Evolutionary conservation across 2,888 invertebrate genomes (phyloP).

Genomic region (Oscheius onirici): DNA sequence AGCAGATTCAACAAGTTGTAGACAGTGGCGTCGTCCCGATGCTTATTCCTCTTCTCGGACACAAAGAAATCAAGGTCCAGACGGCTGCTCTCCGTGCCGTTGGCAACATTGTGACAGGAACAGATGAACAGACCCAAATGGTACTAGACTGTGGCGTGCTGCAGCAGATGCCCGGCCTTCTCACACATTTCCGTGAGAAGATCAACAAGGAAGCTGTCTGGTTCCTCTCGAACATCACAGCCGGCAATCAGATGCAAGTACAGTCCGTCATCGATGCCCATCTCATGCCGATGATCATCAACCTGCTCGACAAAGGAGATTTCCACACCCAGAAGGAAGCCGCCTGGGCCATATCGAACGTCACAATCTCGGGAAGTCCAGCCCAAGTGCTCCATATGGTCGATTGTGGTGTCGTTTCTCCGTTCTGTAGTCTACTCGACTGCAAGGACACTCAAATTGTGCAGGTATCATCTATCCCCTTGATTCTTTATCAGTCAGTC

Average conservation of each 20-base stretch:
- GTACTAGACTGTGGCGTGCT: conserved; percentile 95
- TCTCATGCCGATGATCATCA: conserved; percentile 91
- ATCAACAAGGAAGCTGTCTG: conserved; percentile 84
- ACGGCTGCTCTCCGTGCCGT: conserved; percentile 94
- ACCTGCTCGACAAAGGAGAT: conserved; percentile 86
- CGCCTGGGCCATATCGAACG: conserved; percentile 98
- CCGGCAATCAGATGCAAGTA: conserved; percentile 95
- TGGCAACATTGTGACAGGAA: conserved; percentile 96
- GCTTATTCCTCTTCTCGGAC: conserved; percentile 92
- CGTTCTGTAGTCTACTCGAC: conserved; percentile 91
- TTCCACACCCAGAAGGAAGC: conserved; percentile 99
- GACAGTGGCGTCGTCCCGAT: conserved; percentile 85
- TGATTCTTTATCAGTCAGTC: no score
- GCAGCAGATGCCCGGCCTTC: conserved; percentile 88
- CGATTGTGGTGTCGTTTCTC: conserved; percentile 90
- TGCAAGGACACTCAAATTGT: conserved; percentile 91
- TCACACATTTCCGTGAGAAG: conserved; percentile 89
- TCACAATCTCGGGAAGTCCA: conserved; percentile 94
- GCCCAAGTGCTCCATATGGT: conserved; percentile 89
- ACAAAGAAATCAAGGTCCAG: conserved; percentile 78
- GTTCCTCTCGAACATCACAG: conserved; percentile 87
- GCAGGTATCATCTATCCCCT: no score
- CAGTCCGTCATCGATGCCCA: conserved; percentile 92
- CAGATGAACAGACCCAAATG: conserved; percentile 97
- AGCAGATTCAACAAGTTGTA: conserved; percentile 95